These are phyloP conservation scores for Eriocheir sinensis DNA, from an alignment of 1,140 invertebrate species.

Conservation along the genomic window DNA sequence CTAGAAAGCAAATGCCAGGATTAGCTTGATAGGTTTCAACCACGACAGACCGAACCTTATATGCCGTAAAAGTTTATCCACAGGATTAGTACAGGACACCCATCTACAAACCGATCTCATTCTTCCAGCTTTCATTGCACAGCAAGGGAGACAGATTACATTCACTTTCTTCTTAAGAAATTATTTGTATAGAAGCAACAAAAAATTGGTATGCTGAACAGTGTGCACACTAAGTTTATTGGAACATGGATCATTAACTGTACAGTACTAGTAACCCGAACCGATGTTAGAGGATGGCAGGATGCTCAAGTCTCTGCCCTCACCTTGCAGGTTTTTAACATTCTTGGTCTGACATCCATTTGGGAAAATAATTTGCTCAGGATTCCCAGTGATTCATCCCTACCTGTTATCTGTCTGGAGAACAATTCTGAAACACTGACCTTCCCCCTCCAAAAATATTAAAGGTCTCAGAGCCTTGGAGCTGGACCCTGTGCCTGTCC, in stretches of 20 bases:
- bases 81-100: slow-evolving; percentile 3
- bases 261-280: slow-evolving; percentile 32
- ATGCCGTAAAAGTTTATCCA: neutral
- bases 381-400: slow-evolving; percentile 68
- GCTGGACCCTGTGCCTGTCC: neutral
- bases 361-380: slow-evolving; percentile 70
- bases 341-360: slow-evolving; percentile 53
- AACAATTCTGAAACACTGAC: slow-evolving; percentile 50
- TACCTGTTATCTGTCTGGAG: slow-evolving; percentile 50
- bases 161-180: neutral
- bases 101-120: neutral
- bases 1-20: slow-evolving; percentile 20
- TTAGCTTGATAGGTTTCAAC: slow-evolving; percentile 25
- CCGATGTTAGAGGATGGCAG: slow-evolving; percentile 33
- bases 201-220: neutral
- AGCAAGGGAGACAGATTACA: slow-evolving; percentile 24
- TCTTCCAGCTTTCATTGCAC: slow-evolving; percentile 3
- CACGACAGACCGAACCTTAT: slow-evolving; percentile 12
- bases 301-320: slow-evolving; percentile 61
- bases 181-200: slow-evolving; percentile 17
- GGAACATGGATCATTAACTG: slow-evolving; percentile 28
- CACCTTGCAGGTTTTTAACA: slow-evolving; percentile 52
- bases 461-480: neutral
- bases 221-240: slow-evolving; percentile 34
- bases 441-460: neutral